Percentiles rank a stretch among this genome's conserved stretches.
Evolutionary conservation across 1,140 invertebrate genomes (phyloP).

Genomic region (Drosophila erecta): DNA sequence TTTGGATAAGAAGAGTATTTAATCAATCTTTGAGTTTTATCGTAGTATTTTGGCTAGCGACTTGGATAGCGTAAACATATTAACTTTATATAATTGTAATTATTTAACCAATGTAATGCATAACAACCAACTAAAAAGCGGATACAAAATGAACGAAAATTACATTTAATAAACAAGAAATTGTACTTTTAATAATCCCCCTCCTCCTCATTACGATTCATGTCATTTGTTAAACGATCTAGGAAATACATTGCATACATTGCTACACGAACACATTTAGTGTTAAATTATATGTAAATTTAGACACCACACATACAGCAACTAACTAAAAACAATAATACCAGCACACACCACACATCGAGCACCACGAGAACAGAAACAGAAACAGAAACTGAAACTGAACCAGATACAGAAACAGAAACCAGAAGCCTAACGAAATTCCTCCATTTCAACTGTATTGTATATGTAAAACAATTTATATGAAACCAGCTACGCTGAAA

Average conservation of each 20-base stretch:
- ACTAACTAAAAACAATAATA: constrained; percentile 44
- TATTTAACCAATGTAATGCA: constrained; percentile 62
- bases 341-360: constrained; percentile 39
- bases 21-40: constrained; percentile 48
- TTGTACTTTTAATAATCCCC: constrained; percentile 48
- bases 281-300: constrained; percentile 63
- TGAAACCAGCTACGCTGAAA: constrained; percentile 53
- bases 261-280: constrained; percentile 38
- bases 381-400: too few relatives aligned
- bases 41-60: constrained; percentile 60
- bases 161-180: constrained; percentile 40
- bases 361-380: constrained; percentile 36
- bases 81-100: constrained; percentile 54
- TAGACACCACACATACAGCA: constrained; percentile 44
- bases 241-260: constrained; percentile 36
- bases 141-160: constrained; percentile 32
- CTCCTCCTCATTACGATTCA: constrained; percentile 14
- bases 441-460: constrained; percentile 55
- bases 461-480: constrained; percentile 74
- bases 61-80: constrained; percentile 54
- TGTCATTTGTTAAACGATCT: constrained; percentile 44
- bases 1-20: constrained; percentile 46
- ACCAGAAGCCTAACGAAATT: constrained; percentile 41
- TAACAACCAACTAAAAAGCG: constrained; percentile 30
- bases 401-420: not conserved